A percentile compares a stretch with the other conserved stretches of the same genome.
These are phyloP conservation scores for Podocnemis expansa DNA, from an alignment of 2,113 vertebrate species.

Conservation along the genomic window DNA sequence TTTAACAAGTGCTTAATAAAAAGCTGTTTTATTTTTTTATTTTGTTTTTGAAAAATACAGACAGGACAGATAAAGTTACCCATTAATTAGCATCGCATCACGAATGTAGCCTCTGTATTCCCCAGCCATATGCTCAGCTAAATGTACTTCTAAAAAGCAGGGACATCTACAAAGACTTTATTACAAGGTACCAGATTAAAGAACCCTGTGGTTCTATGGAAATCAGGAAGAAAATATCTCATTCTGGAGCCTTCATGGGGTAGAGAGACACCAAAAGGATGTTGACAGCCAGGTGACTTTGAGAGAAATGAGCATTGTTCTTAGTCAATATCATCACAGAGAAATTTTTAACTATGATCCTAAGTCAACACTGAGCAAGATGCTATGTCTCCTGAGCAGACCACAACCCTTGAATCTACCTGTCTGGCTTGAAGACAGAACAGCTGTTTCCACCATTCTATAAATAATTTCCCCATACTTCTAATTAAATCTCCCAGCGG, in stretches of 20 bases:
- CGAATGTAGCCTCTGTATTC: neutral
- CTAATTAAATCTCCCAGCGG: neutral
- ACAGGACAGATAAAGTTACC: slow-evolving; percentile 5
- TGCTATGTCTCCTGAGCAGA: neutral
- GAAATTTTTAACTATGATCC: fast-evolving
- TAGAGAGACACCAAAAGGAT: neutral
- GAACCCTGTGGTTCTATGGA: neutral
- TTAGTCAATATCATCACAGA: fast-evolving
- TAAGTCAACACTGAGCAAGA: neutral
- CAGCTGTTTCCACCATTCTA: neutral
- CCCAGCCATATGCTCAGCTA: slow-evolving; percentile 58
- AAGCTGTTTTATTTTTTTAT: neutral
- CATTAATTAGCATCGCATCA: slow-evolving; percentile 44
- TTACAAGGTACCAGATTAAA: neutral
- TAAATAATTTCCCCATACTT: neutral
- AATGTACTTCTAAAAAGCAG: neutral
- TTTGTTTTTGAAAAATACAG: neutral
- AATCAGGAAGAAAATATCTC: neutral
- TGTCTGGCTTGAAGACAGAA: neutral
- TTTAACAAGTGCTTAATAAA: slow-evolving; percentile 12
- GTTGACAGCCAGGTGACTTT: neutral
- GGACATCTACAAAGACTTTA: slow-evolving; percentile 12
- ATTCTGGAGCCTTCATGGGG: neutral
- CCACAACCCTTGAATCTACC: neutral
- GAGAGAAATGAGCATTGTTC: neutral